Conservation (phyloP, 2,113 vertebrate genomes). For the Morphnarchus princeps region DNA sequence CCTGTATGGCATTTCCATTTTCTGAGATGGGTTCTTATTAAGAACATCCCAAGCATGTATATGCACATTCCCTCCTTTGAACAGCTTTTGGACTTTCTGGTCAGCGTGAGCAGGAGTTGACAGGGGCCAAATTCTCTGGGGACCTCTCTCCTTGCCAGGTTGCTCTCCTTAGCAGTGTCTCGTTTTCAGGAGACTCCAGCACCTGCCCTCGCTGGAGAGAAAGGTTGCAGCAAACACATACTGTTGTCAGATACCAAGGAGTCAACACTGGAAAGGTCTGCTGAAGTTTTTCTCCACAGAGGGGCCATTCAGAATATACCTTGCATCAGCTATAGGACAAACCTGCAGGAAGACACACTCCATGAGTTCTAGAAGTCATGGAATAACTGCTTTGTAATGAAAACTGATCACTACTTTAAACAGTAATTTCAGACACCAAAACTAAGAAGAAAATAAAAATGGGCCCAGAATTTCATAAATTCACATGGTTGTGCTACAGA, state of each 20-base stretch:
- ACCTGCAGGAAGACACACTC: background rate
- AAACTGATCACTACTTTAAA: background rate
- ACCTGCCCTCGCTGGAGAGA: background rate
- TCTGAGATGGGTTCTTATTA: background rate
- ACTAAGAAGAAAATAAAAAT: background rate
- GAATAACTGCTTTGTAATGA: background rate
- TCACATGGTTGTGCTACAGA: background rate
- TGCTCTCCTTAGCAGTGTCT: background rate
- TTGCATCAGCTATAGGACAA: background rate
- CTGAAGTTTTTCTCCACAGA: background rate
- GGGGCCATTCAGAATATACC: background rate
- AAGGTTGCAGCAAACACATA: background rate
- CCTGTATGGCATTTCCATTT: background rate
- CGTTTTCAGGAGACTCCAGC: background rate
- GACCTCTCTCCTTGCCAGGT: background rate
- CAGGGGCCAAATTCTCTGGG: background rate
- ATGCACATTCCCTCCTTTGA: background rate
- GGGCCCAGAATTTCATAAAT: background rate
- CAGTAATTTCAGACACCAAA: background rate
- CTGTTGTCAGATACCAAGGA: background rate
- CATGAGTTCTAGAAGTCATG: background rate
- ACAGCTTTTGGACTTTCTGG: background rate
- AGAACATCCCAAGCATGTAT: background rate
- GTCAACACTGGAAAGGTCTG: background rate
- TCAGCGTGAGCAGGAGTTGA: background rate